A percentile compares a stretch with the other conserved stretches of the same genome.
These are phyloP conservation scores for Xiphophorus hellerii DNA, from an alignment of 2,113 vertebrate genomes.

Conservation along the genomic window DNA sequence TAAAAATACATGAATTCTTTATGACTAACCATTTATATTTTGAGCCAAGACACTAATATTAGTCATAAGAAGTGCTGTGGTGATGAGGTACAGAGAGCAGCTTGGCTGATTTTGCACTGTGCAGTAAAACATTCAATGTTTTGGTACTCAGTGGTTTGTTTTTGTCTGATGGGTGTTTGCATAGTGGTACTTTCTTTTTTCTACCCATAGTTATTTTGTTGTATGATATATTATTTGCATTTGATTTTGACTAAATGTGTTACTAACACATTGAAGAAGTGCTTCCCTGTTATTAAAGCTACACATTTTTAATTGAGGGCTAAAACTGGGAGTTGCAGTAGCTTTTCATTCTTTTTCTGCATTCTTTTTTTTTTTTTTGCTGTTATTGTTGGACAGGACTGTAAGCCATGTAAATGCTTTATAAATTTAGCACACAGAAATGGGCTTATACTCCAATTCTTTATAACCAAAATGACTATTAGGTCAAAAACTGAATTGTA, in stretches of 20 bases:
- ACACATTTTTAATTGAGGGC: not conserved
- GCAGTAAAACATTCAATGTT: slow-evolving; percentile 12
- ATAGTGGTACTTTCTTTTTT: slow-evolving; percentile 13
- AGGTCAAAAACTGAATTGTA: not conserved
- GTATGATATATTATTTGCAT: slow-evolving; percentile 17
- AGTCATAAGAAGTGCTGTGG: slow-evolving; percentile 16
- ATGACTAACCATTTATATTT: slow-evolving; percentile 36
- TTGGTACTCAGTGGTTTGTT: slow-evolving; percentile 15
- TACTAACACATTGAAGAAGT: not conserved
- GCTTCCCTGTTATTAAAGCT: not conserved
- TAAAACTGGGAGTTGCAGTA: not conserved
- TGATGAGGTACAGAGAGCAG: slow-evolving; percentile 39
- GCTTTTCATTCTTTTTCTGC: not conserved
- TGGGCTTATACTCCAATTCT: not conserved
- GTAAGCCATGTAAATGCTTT: not conserved
- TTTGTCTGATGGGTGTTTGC: slow-evolving; percentile 15
- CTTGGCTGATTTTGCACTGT: slow-evolving; percentile 22
- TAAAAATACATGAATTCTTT: slow-evolving; percentile 45
- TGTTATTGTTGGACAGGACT: no score
- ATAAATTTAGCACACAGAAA: not conserved
- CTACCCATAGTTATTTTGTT: slow-evolving; percentile 20
- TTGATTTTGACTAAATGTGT: slow-evolving; percentile 14
- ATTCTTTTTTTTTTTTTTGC: no score
- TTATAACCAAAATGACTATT: not conserved
- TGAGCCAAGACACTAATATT: slow-evolving; percentile 41